These are phyloP conservation scores for Trichosurus vulpecula DNA, from an alignment of 2,797 vertebrate species.

Conservation along the genomic window DNA sequence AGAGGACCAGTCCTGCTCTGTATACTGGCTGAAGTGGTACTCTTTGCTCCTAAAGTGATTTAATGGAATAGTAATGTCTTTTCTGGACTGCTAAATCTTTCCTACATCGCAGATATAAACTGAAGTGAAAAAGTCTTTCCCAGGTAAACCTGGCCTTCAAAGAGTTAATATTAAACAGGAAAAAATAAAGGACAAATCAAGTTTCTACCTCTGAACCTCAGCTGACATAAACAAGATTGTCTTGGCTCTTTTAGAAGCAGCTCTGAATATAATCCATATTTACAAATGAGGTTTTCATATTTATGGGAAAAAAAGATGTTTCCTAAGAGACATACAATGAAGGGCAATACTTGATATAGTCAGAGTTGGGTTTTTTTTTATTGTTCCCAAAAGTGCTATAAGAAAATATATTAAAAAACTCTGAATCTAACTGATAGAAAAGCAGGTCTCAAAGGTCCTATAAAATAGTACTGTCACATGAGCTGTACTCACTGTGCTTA, in stretches of 20 bases:
- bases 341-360: conserved; percentile 24
- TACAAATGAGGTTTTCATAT: neutral
- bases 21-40: neutral
- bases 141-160: neutral
- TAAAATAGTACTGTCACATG: conserved; percentile 25
- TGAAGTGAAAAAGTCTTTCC: conserved; percentile 29
- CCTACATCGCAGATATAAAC: neutral
- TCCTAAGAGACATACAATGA: conserved; percentile 36
- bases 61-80: neutral
- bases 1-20: neutral
- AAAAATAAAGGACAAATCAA: conserved; percentile 25
- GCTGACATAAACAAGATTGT: conserved; percentile 7
- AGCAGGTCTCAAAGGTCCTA: neutral
- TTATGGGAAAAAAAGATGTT: conserved; percentile 37
- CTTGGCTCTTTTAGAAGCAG: neutral
- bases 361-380: conserved; percentile 22
- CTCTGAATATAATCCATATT: neutral
- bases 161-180: conserved; percentile 30
- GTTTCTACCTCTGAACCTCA: conserved; percentile 16
- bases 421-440: conserved; percentile 32
- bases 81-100: neutral
- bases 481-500: neutral
- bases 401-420: conserved; percentile 25
- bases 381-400: neutral
- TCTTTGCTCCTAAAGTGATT: neutral